Conservation (phyloP, 1,140 invertebrate genomes). For the Nephotettix cincticeps region DNA sequence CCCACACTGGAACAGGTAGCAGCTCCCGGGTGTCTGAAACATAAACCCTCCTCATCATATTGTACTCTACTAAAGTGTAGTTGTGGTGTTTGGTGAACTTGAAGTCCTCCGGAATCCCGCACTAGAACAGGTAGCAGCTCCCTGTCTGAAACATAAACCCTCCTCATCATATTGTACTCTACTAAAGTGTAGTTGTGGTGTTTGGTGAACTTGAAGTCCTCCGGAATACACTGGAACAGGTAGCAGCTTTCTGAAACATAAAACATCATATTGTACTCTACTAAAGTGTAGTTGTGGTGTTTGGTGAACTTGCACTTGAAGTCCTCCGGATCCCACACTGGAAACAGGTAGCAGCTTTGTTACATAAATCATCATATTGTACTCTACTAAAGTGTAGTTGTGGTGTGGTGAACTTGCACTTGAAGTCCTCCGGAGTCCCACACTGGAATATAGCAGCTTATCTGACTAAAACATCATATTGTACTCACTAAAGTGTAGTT, state of each 20-base stretch:
- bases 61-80: slow-evolving; percentile 92
- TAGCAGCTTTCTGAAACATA: slow-evolving; percentile 76
- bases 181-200: too few relatives aligned
- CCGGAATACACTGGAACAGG: slow-evolving; percentile 83
- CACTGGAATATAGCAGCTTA: slow-evolving; percentile 95
- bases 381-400: slow-evolving; percentile 90
- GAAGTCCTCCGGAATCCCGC: slow-evolving; percentile 83
- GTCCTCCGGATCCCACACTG: slow-evolving; percentile 83
- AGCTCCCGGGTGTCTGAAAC: slow-evolving; percentile 75
- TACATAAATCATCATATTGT: too few relatives aligned
- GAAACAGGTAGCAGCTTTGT: slow-evolving; percentile 89
- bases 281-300: slow-evolving; percentile 88
- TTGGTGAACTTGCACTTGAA: slow-evolving; percentile 91
- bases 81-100: slow-evolving; percentile 87
- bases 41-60: too few relatives aligned
- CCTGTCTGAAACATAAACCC: slow-evolving; percentile 62
- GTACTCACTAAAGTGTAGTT: too few relatives aligned
- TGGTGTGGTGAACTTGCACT: slow-evolving; percentile 90
- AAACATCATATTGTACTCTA: too few relatives aligned
- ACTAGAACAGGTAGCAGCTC: slow-evolving; percentile 91
- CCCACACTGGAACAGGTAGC: slow-evolving; percentile 91
- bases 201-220: slow-evolving; percentile 93
- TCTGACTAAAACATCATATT: too few relatives aligned
- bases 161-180: too few relatives aligned
- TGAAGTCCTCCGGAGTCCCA: slow-evolving; percentile 82